Base-by-base conservation (phyloP, 2,888 invertebrate species). In the Acleris literana region DNA sequence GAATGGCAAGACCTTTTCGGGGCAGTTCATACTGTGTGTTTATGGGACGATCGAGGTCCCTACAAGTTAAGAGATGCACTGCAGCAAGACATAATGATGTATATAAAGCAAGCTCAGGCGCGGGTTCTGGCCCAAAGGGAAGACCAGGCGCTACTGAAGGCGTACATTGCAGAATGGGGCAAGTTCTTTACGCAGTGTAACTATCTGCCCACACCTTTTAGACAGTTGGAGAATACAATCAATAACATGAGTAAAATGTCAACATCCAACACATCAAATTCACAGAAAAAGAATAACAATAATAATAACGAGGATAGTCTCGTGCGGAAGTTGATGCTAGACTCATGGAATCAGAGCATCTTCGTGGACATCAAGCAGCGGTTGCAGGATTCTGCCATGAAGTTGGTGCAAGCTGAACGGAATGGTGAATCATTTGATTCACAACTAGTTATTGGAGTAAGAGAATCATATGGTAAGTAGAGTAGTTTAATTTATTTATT, bases 1-100 rank as follows among this genome's bases (percentile, higher is more conserved):
- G 99, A 99, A 94, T 99, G 99, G 99, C 99, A 99, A 85, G 98
- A 98, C 88, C 93, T 99, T 56, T 99, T 99, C 90, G 98, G 97
- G 90, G 96, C 97, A 64, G 98, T 99, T 17, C 99, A 99, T 92
- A 94, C 97, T 69, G 98, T 99, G 16, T 98, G 98, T 85, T 91
- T 99, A 67, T 99, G 99, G 99, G 98, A 99, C 88, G 99, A 99
- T 78, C 97, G 98, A 85, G 98, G 98, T 0, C 96, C 98, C 0
- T 94, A 94, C 54, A 98, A 98, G 87, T 94, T 99, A 52, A 81
- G 97, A 78, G 96, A 97, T 80, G 97, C 97, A 29, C 93, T 99
- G 13, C 97, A 97, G 79, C 96, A 97, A 79, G 98, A 99, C 84
- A 98, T 99, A 71, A 95, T 97, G 81, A 96, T 97, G 82, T 99